Evolutionary conservation across 2,113 vertebrate species (phyloP).

Genomic region (Phaetusa simplex): DNA sequence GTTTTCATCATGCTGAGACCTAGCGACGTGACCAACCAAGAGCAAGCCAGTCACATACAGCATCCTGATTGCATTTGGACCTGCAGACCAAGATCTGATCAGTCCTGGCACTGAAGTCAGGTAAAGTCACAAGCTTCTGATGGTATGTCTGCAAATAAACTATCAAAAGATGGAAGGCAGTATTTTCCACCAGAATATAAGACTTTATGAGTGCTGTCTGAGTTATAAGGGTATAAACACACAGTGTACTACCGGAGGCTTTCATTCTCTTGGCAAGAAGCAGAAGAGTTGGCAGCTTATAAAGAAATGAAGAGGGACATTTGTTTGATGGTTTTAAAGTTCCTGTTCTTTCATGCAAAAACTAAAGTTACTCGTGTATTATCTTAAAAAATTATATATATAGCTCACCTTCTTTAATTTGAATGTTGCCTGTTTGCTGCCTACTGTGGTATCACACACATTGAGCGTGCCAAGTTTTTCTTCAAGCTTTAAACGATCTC

Average conservation of each 20-base stretch:
- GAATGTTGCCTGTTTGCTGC: slow-evolving; percentile 97
- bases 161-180: neutral
- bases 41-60: neutral
- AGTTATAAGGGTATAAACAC: neutral
- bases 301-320: slow-evolving; percentile 50
- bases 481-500: slow-evolving; percentile 90
- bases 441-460: slow-evolving; percentile 85
- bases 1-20: neutral
- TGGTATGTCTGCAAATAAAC: neutral
- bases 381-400: neutral
- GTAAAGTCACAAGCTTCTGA: neutral
- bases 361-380: neutral
- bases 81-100: neutral
- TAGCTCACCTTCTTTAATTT: slow-evolving; percentile 89
- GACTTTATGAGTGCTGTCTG: neutral
- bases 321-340: slow-evolving; percentile 24
- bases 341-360: slow-evolving; percentile 59
- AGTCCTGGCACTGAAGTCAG: neutral
- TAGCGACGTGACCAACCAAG: neutral
- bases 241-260: neutral
- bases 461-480: slow-evolving; percentile 79
- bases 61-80: neutral
- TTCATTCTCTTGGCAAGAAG: slow-evolving; percentile 40
- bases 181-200: neutral
- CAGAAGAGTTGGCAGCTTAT: slow-evolving; percentile 24